Conservation (phyloP, 2,888 invertebrate genomes). For the Ephialtes manifestator region DNA sequence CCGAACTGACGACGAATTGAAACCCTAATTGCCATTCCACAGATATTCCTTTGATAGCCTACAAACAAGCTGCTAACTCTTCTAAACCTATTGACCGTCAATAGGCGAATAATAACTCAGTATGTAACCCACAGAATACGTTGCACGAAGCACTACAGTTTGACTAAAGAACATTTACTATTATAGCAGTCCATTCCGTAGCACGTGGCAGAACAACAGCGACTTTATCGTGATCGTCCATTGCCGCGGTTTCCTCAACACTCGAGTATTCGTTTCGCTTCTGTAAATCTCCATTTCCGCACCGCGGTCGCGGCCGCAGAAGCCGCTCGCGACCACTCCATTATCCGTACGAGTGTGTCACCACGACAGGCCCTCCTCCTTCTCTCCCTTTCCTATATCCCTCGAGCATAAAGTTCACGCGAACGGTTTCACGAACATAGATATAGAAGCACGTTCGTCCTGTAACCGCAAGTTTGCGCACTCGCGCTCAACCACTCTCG, state of each 20-base stretch:
- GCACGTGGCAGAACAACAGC: neutral
- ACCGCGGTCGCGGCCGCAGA: conserved; percentile 14
- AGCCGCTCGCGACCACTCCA: conserved; percentile 41
- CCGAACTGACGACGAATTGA: neutral
- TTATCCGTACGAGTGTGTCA: conserved; percentile 47
- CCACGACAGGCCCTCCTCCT: conserved; percentile 22
- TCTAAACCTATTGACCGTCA: neutral
- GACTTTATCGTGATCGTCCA: conserved; percentile 25
- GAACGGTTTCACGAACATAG: conserved; percentile 11
- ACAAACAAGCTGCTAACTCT: neutral
- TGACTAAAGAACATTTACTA: neutral
- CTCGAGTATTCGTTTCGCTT: conserved; percentile 24
- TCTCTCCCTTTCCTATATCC: conserved; percentile 11
- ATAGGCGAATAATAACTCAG: neutral
- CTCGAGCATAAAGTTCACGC: conserved; percentile 37
- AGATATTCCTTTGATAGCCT: neutral
- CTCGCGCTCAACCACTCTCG: conserved; percentile 1
- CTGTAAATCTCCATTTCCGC: conserved; percentile 49
- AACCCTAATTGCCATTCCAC: neutral
- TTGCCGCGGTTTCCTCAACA: conserved; percentile 9
- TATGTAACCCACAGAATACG: neutral
- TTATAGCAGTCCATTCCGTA: neutral
- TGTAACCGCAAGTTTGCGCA: conserved; percentile 34
- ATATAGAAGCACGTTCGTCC: neutral
- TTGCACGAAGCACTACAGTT: neutral